Evolutionary conservation across 2,113 vertebrate genomes (phyloP).

Genomic region (Clarias gariepinus): DNA sequence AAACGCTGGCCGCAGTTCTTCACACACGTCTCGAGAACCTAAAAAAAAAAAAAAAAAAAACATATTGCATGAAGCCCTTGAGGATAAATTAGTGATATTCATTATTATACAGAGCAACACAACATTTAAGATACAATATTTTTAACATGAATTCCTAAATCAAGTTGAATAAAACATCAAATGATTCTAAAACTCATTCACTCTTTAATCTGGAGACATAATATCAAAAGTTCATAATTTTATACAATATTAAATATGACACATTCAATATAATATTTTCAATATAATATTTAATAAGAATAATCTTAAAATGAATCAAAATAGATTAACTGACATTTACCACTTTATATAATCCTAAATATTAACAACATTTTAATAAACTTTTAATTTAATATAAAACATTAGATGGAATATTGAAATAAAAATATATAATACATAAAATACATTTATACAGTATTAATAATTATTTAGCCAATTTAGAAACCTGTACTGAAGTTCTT

Average conservation of each 20-base stretch:
- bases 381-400: background rate
- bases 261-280: background rate
- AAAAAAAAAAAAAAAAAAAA: background rate
- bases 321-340: background rate
- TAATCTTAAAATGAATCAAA: background rate
- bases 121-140: background rate
- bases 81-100: background rate
- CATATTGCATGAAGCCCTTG: background rate
- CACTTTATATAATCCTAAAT: background rate
- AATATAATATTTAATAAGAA: background rate
- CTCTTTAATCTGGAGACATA: background rate
- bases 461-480: background rate
- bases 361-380: background rate
- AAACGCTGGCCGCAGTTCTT: conserved; percentile 97
- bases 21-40: conserved; percentile 95
- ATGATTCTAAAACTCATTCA: background rate
- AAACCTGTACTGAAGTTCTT: background rate
- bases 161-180: background rate
- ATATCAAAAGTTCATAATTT: background rate
- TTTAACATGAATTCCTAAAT: background rate
- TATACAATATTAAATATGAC: background rate
- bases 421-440: background rate
- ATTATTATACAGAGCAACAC: background rate
- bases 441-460: background rate
- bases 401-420: background rate